phyloP scores from a whole-genome alignment of 35 echinoderm and acorn worm genomes.

The Ophiothrix spiculata region DNA sequence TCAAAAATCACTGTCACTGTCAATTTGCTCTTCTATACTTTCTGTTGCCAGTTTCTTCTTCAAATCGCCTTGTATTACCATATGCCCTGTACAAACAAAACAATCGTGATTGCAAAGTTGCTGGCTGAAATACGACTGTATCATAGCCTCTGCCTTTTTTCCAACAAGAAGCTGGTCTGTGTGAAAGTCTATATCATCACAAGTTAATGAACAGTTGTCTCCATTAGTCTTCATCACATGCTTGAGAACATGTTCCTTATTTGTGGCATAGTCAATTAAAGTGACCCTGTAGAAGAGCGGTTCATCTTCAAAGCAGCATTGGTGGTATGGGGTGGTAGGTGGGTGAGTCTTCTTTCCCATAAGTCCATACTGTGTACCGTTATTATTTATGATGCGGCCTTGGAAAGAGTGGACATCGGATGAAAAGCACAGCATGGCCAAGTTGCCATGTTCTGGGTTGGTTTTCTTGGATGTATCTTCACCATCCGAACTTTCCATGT shows the following conservation, averaged over 20 bases:
- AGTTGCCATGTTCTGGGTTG: not conserved
- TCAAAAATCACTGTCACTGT: conserved; percentile 7
- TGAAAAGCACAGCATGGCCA: conserved; percentile 51
- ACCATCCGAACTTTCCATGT: too few relatives aligned
- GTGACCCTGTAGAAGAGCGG: conserved; percentile 57
- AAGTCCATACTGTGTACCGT: conserved; percentile 60
- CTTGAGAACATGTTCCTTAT: conserved; percentile 30
- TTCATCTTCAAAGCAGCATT: conserved; percentile 75
- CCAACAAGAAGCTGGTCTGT: conserved; percentile 57
- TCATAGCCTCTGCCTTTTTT: conserved; percentile 50
- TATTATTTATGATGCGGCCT: conserved; percentile 47
- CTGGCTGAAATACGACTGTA: conserved; percentile 37
- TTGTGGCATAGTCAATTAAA: conserved; percentile 32
- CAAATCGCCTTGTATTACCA: conserved; percentile 23
- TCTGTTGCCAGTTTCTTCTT: not conserved
- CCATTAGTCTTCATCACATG: conserved; percentile 64
- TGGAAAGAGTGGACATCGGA: conserved; percentile 43
- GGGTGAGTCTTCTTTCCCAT: conserved; percentile 31
- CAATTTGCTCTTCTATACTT: not conserved
- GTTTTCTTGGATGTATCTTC: too few relatives aligned
- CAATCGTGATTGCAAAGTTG: conserved; percentile 43
- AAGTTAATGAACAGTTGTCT: conserved; percentile 63
- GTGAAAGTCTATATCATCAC: conserved; percentile 50
- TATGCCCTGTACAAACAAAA: conserved; percentile 54
- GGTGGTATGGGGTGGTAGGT: conserved; percentile 48